A percentile compares a stretch with the other conserved stretches of the same genome.
phyloP scores from a whole-genome alignment of 2,888 invertebrate genomes.

The Ochropacha duplaris region DNA sequence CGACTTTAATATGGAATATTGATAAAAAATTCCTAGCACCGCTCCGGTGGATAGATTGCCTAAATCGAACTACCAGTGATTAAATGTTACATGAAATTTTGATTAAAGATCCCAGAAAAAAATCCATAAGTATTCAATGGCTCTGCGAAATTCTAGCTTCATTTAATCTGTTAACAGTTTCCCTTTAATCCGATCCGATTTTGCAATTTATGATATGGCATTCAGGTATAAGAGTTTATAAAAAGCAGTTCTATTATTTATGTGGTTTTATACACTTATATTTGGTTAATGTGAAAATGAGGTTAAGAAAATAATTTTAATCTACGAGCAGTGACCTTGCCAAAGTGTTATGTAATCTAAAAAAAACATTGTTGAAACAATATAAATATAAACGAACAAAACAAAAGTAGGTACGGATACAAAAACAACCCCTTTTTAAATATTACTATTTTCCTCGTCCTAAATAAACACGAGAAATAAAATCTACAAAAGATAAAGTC shows the following conservation, averaged over 20 bases:
- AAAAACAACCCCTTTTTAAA: conserved; percentile 5
- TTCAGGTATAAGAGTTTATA: no score
- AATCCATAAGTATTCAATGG: no score
- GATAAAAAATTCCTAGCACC: no score
- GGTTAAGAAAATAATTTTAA: neutral
- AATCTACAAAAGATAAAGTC: conserved; percentile 22
- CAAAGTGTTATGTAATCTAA: neutral
- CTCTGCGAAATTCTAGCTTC: no score
- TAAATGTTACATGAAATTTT: no score
- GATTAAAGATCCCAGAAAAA: no score
- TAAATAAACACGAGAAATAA: conserved; percentile 26
- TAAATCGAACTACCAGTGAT: no score
- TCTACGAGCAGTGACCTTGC: neutral
- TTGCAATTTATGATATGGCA: neutral
- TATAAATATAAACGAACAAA: neutral
- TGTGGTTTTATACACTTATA: neutral
- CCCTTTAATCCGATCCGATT: neutral
- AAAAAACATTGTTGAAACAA: neutral
- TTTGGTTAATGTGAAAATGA: neutral
- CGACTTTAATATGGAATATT: no score
- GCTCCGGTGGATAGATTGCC: no score
- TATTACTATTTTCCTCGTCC: conserved; percentile 30
- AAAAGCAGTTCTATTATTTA: neutral
- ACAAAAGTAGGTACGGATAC: neutral
- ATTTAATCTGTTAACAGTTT: no score